Percentiles rank a stretch among this genome's conserved stretches.
Evolutionary conservation across 2,113 vertebrate species (phyloP).

Genomic region (Lates calcarifer): DNA sequence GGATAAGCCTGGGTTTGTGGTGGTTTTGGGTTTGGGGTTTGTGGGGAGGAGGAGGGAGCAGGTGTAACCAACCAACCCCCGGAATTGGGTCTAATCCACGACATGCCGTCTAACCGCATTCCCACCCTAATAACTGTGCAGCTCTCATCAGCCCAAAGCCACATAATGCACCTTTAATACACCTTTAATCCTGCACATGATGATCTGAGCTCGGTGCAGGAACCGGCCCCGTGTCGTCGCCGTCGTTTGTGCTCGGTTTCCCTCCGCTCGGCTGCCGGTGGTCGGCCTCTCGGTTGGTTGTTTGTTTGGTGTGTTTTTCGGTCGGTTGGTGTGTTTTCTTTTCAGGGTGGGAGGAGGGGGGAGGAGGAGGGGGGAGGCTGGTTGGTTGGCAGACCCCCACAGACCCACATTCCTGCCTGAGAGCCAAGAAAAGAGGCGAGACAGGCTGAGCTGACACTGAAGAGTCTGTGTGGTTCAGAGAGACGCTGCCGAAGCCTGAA

Average conservation of each 20-base stretch:
- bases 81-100: slow-evolving; percentile 36
- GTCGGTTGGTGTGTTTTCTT: neutral
- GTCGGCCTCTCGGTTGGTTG: neutral
- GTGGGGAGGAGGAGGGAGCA: neutral
- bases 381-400: slow-evolving; percentile 2
- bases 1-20: slow-evolving; percentile 10
- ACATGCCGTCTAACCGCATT: slow-evolving; percentile 26
- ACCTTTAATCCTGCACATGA: slow-evolving; percentile 9
- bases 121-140: slow-evolving; percentile 10
- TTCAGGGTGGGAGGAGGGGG: no score
- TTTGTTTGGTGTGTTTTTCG: neutral
- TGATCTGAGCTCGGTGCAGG: neutral
- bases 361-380: no score
- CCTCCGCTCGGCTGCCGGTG: neutral
- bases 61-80: slow-evolving; percentile 33
- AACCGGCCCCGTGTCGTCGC: neutral
- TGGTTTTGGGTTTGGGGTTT: neutral
- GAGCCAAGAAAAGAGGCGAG: slow-evolving; percentile 58
- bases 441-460: slow-evolving; percentile 26
- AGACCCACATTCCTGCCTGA: slow-evolving; percentile 70
- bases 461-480: slow-evolving; percentile 9
- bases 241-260: neutral
- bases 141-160: slow-evolving; percentile 22
- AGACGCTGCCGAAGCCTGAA: no score
- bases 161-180: slow-evolving; percentile 42